phyloP scores from a whole-genome alignment of 2,797 vertebrate species.

The Eurystomus glaucurus region DNA sequence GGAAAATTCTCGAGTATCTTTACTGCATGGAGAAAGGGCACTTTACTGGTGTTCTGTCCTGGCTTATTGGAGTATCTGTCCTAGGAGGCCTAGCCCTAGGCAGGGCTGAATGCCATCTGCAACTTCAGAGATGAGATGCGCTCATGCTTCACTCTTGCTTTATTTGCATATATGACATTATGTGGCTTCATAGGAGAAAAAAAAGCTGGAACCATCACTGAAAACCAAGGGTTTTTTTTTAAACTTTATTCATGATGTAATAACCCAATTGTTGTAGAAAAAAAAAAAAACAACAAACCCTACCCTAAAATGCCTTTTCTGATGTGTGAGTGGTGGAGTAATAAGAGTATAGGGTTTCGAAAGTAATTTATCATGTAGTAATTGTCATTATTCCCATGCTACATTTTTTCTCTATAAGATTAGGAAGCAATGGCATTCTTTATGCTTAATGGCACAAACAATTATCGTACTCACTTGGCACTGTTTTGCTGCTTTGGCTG shows the following conservation, averaged over 20 bases:
- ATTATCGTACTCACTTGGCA: conserved; percentile 62
- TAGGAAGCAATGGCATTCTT: conserved; percentile 68
- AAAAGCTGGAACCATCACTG: background rate
- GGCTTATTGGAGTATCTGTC: background rate
- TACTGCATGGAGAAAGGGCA: background rate
- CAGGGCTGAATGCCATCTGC: conserved; percentile 11
- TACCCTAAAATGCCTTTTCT: background rate
- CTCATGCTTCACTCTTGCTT: conserved; percentile 5
- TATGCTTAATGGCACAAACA: conserved; percentile 69
- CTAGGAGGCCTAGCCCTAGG: background rate
- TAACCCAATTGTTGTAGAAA: background rate
- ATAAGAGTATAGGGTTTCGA: background rate
- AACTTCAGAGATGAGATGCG: background rate
- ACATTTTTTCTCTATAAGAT: conserved; percentile 25
- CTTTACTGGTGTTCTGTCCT: background rate
- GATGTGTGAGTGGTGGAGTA: background rate
- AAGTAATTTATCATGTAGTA: background rate
- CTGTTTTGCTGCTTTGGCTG: conserved; percentile 41
- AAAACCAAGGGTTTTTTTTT: background rate
- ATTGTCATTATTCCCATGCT: conserved; percentile 1
- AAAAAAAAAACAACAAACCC: background rate
- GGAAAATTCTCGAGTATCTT: background rate
- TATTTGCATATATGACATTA: conserved; percentile 9
- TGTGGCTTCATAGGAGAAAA: background rate
- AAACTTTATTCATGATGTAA: background rate